Evolutionary conservation across 2,888 invertebrate species (phyloP), one percentile per base, ranked within the genome.

Genomic region (Drosophila maculinotata): DNA sequence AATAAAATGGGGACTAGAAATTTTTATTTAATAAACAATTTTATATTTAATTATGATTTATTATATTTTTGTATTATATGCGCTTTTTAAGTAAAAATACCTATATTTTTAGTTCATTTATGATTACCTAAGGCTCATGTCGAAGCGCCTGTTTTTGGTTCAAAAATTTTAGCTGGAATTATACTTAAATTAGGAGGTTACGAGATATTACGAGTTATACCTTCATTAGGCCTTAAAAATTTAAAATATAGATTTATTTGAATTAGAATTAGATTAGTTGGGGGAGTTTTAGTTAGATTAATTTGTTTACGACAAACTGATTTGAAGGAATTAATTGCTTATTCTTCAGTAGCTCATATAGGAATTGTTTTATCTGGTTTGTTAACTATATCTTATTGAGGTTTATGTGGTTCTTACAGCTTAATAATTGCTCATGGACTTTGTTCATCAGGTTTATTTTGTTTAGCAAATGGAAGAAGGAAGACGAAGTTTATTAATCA

Each of bases 91-190:
- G 20, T 20, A 20, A 20, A 95, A 91, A 93, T 95, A 85, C 95
- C 95, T 1, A 93, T 95, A 89, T 95, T 93, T 94, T 42, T 42
- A 42, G 42, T 94, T 91, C 95, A 95, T 93, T 92, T 94, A 87
- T 95, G 95, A 89, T 90, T 95, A 33, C 95, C 95, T 68, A 95
- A 95, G 54, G 95, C 95, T 91, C 95, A 95, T 94, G 95, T 95
- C 1, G 95, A 95, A 74, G 95, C 95, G 54, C 95, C 95, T 4
- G 92, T 95, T 72, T 92, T 93, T 2, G 95, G 95, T 0, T 95
- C 95, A 3, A 95, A 95, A 92, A 94, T 95, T 93, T 94, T 95
- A 91, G 95, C 95, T 0, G 95, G 94, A 0, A 92, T 93, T 95
- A 90, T 95, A 93, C 93, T 93, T 93, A 95, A 95, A 89, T 93